These are phyloP conservation scores for Hapalemur alaotrensis DNA, from an alignment of 2,797 vertebrate species.

Conservation along the genomic window DNA sequence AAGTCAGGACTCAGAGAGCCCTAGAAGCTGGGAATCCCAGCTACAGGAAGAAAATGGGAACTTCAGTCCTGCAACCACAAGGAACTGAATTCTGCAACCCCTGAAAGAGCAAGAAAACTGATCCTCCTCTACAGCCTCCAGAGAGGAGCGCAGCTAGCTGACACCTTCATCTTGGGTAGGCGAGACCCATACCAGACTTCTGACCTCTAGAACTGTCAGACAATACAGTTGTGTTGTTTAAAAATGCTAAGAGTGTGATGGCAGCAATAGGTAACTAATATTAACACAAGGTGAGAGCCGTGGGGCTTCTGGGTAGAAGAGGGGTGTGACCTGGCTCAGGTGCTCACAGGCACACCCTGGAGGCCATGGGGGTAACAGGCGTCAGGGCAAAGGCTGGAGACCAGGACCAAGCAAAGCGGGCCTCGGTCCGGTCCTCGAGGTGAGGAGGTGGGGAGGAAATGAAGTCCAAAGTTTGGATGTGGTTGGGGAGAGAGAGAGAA, in stretches of 20 bases:
- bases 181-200: not conserved
- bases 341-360: not conserved
- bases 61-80: accelerated
- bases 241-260: accelerated
- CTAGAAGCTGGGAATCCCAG: not conserved
- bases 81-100: not conserved
- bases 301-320: not conserved
- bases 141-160: not conserved
- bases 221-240: not conserved
- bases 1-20: not conserved
- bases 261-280: not conserved
- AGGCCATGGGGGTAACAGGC: not conserved
- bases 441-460: not conserved
- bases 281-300: not conserved
- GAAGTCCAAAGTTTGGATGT: not conserved
- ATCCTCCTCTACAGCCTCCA: not conserved
- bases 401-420: not conserved
- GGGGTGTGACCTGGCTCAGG: not conserved
- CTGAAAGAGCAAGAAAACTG: not conserved
- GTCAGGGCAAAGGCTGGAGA: not conserved
- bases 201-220: not conserved
- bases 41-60: not conserved
- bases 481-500: not conserved
- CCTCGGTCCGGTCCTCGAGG: no score
- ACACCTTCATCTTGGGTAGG: not conserved